Conservation (phyloP, 2,888 invertebrate genomes). For the Drosophila mayaguana region DNA sequence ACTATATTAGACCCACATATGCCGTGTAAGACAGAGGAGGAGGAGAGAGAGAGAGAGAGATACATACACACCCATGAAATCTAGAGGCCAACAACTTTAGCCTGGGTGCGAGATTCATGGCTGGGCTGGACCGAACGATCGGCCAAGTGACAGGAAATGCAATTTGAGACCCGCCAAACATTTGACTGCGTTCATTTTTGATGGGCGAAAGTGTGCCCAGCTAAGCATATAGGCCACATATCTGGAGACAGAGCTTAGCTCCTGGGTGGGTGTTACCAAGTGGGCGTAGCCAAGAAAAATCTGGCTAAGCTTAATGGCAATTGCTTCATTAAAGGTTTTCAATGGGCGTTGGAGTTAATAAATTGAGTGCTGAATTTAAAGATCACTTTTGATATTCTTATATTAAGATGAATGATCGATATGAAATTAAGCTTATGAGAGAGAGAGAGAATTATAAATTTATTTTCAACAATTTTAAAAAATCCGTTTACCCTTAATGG, state of each 20-base stretch:
- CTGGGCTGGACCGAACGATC: slow-evolving; percentile 55
- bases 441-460: neutral
- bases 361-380: slow-evolving; percentile 10
- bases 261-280: slow-evolving; percentile 66
- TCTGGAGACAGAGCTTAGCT: slow-evolving; percentile 3
- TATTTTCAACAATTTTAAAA: no score
- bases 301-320: slow-evolving; percentile 57
- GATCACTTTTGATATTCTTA: neutral
- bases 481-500: neutral
- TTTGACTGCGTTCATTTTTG: slow-evolving; percentile 72
- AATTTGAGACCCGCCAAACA: slow-evolving; percentile 70
- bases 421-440: neutral
- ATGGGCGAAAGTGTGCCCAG: slow-evolving; percentile 73
- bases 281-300: slow-evolving; percentile 59
- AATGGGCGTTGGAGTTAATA: slow-evolving; percentile 8
- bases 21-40: neutral
- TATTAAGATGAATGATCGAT: neutral
- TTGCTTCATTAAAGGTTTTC: slow-evolving; percentile 67
- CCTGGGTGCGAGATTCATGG: slow-evolving; percentile 54
- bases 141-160: slow-evolving; percentile 80
- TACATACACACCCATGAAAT: slow-evolving; percentile 59
- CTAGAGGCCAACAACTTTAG: slow-evolving; percentile 17
- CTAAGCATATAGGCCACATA: slow-evolving; percentile 29
- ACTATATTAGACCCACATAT: slow-evolving; percentile 45
- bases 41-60: slow-evolving; percentile 15